Evolutionary conservation across 2,888 invertebrate genomes (phyloP), one percentile per base, ranked within the genome.

Genomic region (Galeruca laticollis): DNA sequence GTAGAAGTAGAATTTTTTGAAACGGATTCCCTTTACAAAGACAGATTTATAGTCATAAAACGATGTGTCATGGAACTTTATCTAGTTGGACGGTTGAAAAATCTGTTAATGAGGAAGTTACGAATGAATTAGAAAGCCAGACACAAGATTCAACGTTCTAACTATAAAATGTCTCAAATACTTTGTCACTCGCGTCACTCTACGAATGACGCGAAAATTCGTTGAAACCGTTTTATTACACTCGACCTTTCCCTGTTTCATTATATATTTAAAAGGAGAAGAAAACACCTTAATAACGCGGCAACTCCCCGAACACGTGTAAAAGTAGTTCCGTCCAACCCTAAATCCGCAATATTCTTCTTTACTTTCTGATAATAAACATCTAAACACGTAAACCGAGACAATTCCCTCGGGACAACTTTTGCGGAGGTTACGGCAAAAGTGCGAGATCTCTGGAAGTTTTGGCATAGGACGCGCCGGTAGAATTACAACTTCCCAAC

Each of bases 321-420:
- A 69, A 57, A 60, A 69, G 60, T 54, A 60, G 60, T 65, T 69
- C 63, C 60, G 49, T 59, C 65, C 60, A 35, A 60, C 65, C 69
- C 65, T 49, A 63, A 60, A 64, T 65, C 69, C 65, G 60, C 69
- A 64, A 60, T 69, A 69, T 69, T 65, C 69, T 65, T 65, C 69
- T 65, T 69, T 65, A 69, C 65, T 69, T 65, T 69, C 47, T 52
- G 69, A 73, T 74, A 78, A 78, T 78, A 78, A 78, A 75, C 70
- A 70, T 70, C 72, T 70, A 73, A 76, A 77, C 77, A 77, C 77
- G 78, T 78, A 77, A 78, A 76, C 78, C 74, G 71, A 77, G 73
- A 76, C 78, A 76, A 78, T 76, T 76, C 77, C 76, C 68, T 21
- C 56, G 68, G 69, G 72, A 72, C 62, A 72, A 70, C 72, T 74